Base-by-base conservation (phyloP, 2,797 vertebrate species). In the Poecilia wingei region DNA sequence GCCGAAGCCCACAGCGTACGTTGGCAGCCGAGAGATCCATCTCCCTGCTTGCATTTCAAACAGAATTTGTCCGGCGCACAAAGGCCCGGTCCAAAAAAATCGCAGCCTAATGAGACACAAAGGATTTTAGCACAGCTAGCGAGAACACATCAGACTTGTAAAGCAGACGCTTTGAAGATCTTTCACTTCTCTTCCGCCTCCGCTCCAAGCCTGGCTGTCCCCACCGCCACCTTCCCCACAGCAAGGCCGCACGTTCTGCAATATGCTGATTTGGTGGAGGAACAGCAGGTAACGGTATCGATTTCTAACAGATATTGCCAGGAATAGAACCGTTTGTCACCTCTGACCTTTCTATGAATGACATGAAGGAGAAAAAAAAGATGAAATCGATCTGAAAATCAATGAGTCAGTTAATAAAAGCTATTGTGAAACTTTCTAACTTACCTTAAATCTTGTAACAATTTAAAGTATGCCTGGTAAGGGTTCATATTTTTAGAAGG, bases 151-250 rank as follows among this genome's bases (percentile, higher is more conserved):
- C 92, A 90, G 91, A 93, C 92, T 92, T 94, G 90, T 91, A 91
- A 92, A 94, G 89, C 87, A 93, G 88, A 90, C 43, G 78, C 91
- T 95, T 94, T 94, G 93, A 94, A 94, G 92, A 92, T 92, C 82
- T 86, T 90, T 87, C 86, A 43, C 86, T 88, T 82, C 66, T 87
- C 84, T 92, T 87, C 86, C 69, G 80, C 83, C 87, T 84, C 80
- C n/a, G 59, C 88, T 85, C 45, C 36, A 53, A 87, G 85, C 85
- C 66, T 74, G n/a, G 31, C 81, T 61, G 86, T 86, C 89, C 88
- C 83, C 76, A 74, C 77, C 25, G 25, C 87, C 85, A 89, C 87
- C 87, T 88, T 88, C 87, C 93, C 90, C 75, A 72, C 82, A 89
- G 91, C 91, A 87, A 91, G 84, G 91, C 86, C 64, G 43, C 81